Conservation (phyloP, 2,888 invertebrate genomes). For the Hedya salicella region DNA sequence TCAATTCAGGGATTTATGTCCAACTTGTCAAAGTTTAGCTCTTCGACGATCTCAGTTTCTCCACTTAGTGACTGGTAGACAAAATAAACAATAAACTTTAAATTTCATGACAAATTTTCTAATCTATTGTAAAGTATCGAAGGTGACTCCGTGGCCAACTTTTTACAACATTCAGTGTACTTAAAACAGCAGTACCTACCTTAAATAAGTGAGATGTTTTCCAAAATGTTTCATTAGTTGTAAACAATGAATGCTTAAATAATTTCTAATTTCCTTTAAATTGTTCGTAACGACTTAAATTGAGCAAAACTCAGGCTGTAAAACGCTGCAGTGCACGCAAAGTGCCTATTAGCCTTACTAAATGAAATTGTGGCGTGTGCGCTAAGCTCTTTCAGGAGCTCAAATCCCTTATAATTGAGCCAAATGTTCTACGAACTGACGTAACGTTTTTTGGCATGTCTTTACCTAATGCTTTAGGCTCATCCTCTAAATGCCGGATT, state of each 20-base stretch:
- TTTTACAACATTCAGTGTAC: not conserved
- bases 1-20: not conserved
- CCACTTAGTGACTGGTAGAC: not conserved
- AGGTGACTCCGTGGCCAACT: not conserved
- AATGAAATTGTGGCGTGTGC: slow-evolving; percentile 44
- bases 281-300: slow-evolving; percentile 37
- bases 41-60: not conserved
- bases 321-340: slow-evolving; percentile 42
- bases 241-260: slow-evolving; percentile 22
- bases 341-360: slow-evolving; percentile 41
- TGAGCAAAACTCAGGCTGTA: slow-evolving; percentile 34
- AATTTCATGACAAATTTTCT: not conserved
- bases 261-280: slow-evolving; percentile 37
- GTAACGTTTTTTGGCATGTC: slow-evolving; percentile 1
- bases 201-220: slow-evolving; percentile 11
- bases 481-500: too few relatives aligned
- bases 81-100: slow-evolving; percentile 9
- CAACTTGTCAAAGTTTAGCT: slow-evolving; percentile 6
- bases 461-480: not conserved
- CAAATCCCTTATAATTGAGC: slow-evolving; percentile 26
- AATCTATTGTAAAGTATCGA: not conserved
- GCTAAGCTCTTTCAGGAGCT: slow-evolving; percentile 29
- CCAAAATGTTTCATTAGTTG: slow-evolving; percentile 17
- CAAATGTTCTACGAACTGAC: slow-evolving; percentile 1
- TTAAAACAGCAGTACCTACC: too few relatives aligned